A percentile compares a stretch with the other conserved stretches of the same genome.
These are phyloP conservation scores for Corythornis vintsioides DNA, from an alignment of 2,113 vertebrate species.

Conservation along the genomic window DNA sequence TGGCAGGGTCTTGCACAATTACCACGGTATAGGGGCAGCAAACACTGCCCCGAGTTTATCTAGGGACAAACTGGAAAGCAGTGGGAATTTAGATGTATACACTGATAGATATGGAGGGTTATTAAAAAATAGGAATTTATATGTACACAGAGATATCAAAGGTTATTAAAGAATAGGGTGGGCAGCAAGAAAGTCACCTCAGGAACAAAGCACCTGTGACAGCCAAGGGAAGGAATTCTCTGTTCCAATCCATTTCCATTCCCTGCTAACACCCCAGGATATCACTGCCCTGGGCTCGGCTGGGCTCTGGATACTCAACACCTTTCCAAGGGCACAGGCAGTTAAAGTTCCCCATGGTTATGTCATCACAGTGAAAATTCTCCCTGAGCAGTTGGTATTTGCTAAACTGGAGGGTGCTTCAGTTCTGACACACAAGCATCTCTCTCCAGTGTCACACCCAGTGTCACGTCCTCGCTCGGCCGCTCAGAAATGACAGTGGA, in stretches of 20 bases:
- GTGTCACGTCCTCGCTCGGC: not conserved
- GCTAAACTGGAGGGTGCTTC: not conserved
- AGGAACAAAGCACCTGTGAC: not conserved
- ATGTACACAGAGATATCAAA: not conserved
- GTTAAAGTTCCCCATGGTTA: not conserved
- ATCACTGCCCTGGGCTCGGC: rapidly evolving
- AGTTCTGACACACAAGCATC: rapidly evolving
- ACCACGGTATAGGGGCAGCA: not conserved
- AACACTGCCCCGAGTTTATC: not conserved
- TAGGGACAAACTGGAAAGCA: not conserved
- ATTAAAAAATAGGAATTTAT: not conserved
- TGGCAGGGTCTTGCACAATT: not conserved
- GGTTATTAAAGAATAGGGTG: not conserved
- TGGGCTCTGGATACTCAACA: not conserved
- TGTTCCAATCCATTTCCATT: not conserved
- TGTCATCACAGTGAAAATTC: rapidly evolving
- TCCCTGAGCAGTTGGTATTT: not conserved
- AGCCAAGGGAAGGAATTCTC: not conserved
- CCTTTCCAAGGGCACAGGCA: not conserved
- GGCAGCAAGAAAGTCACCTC: not conserved
- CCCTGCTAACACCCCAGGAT: not conserved
- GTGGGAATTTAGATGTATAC: not conserved
- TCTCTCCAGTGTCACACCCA: rapidly evolving
- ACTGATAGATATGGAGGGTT: not conserved
- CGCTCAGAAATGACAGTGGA: not conserved